phyloP scores from a whole-genome alignment of 2,888 invertebrate species.

The Amiota minor region DNA sequence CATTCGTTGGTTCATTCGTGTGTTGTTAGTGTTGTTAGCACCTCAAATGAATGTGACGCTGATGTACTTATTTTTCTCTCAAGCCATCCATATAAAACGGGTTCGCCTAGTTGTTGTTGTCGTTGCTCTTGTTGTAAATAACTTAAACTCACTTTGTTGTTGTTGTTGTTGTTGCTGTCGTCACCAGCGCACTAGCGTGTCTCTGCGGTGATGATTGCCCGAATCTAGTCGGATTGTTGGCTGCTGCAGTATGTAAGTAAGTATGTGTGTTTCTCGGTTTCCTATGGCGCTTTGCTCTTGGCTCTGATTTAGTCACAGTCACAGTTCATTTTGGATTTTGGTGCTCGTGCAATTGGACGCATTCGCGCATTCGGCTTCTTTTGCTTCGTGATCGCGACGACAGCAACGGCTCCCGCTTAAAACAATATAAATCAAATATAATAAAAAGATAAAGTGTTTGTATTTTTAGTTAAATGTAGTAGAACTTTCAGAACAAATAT shows the following conservation, averaged over 20 bases:
- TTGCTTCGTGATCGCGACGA: no score
- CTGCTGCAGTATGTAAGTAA: slow-evolving; percentile 37
- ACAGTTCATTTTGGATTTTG: no score
- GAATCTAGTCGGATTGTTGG: neutral
- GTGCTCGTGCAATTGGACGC: slow-evolving; percentile 71
- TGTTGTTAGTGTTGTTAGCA: slow-evolving; percentile 3
- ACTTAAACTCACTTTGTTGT: neutral
- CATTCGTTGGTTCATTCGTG: neutral
- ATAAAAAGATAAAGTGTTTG: slow-evolving; percentile 15
- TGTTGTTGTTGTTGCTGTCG: slow-evolving; percentile 9
- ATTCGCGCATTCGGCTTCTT: slow-evolving; percentile 33
- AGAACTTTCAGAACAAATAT: slow-evolving; percentile 1
- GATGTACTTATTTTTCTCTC: slow-evolving; percentile 27
- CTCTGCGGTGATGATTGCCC: slow-evolving; percentile 15
- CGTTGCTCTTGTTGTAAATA: slow-evolving; percentile 21
- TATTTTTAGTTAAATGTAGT: slow-evolving; percentile 13
- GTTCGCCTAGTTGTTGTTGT: slow-evolving; percentile 16
- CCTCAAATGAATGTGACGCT: slow-evolving; percentile 7
- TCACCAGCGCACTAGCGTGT: slow-evolving; percentile 18
- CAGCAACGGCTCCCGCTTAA: neutral
- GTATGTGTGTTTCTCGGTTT: slow-evolving; percentile 44
- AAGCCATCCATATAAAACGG: slow-evolving; percentile 1
- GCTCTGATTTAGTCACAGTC: slow-evolving; percentile 67
- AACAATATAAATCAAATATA: slow-evolving; percentile 15
- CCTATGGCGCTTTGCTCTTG: slow-evolving; percentile 57